Conservation (phyloP, 1,140 invertebrate genomes). For the Acromyrmex heyeri region DNA sequence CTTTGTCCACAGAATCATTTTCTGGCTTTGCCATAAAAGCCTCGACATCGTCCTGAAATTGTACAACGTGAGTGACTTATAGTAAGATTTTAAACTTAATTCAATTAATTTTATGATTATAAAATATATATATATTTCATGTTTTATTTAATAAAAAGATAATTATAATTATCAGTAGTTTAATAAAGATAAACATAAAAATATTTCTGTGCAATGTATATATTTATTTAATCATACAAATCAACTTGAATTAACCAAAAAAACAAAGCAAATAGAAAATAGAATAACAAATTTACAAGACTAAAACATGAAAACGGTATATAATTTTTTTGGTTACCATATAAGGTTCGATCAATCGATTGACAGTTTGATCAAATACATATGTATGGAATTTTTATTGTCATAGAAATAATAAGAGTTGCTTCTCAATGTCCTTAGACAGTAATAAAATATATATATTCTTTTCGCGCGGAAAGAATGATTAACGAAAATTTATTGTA, state of each 20-base stretch:
- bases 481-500: background rate
- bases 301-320: background rate
- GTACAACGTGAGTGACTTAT: background rate
- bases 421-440: background rate
- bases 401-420: background rate
- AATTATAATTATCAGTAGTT: background rate
- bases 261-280: background rate
- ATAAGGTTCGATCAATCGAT: conserved; percentile 51
- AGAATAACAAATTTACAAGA: background rate
- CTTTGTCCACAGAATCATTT: conserved; percentile 93
- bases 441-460: background rate
- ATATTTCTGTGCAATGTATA: background rate
- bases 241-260: background rate
- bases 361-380: background rate
- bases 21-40: conserved; percentile 95
- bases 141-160: background rate
- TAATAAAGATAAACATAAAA: background rate
- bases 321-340: conserved; percentile 45
- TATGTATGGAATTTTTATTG: background rate
- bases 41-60: conserved; percentile 97
- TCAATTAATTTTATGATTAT: background rate
- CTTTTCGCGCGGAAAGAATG: background rate
- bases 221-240: background rate
- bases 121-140: background rate
- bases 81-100: background rate